Conservation (phyloP, 2,888 invertebrate genomes). For the Agrochola litura region DNA sequence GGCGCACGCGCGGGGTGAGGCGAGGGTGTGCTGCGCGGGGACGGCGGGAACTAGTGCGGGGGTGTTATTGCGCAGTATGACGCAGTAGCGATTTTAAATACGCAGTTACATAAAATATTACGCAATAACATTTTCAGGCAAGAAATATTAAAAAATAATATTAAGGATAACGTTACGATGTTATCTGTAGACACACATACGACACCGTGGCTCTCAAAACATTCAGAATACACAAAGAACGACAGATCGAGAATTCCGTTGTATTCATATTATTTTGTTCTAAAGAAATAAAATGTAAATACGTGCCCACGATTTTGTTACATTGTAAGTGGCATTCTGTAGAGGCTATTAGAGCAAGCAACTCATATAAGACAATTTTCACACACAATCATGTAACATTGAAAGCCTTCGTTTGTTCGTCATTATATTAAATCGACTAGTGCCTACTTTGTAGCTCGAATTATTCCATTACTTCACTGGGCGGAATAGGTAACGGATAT, state of each 20-base stretch:
- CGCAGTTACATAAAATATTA: constrained; percentile 1
- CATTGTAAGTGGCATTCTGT: not conserved
- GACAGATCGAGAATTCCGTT: not conserved
- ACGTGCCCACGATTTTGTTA: not conserved
- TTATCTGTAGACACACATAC: no score
- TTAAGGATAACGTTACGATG: not conserved
- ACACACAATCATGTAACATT: not conserved
- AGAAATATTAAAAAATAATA: not conserved
- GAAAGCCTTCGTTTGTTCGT: not conserved
- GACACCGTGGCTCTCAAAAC: not conserved
- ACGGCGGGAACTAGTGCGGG: not conserved
- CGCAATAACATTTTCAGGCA: not conserved
- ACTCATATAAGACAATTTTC: not conserved
- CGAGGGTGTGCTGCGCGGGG: not conserved
- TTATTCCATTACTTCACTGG: no score
- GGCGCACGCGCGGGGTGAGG: not conserved
- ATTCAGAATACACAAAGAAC: not conserved
- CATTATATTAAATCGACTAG: not conserved
- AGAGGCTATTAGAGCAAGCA: not conserved
- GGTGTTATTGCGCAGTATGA: not conserved
- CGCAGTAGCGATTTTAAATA: constrained; percentile 18
- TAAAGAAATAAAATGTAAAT: not conserved
- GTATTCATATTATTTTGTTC: constrained; percentile 1
- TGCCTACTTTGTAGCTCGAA: not conserved
- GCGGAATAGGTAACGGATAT: no score